phyloP scores from a whole-genome alignment of 2,888 invertebrate genomes.

The Tridacna crocea region DNA sequence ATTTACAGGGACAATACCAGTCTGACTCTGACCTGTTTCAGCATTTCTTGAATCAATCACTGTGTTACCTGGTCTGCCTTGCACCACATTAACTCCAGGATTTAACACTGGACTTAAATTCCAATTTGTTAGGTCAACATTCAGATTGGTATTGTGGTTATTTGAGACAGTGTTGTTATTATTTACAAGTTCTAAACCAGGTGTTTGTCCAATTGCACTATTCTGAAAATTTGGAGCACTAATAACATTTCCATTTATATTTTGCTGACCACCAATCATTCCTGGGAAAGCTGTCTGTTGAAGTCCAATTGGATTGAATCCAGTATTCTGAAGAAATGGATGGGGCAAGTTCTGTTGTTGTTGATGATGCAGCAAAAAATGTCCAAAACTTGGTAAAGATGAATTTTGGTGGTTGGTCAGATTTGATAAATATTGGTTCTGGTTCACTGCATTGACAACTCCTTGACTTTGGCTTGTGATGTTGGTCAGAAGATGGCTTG shows the following conservation, averaged over 20 bases:
- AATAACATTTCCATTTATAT: conserved; percentile 41
- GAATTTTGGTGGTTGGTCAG: conserved; percentile 48
- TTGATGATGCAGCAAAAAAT: conserved; percentile 71
- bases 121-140: conserved; percentile 51
- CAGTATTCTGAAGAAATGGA: conserved; percentile 52
- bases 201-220: conserved; percentile 20
- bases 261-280: conserved; percentile 41
- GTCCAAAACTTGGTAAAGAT: conserved; percentile 75
- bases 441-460: conserved; percentile 38
- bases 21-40: neutral
- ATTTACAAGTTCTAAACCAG: conserved; percentile 13
- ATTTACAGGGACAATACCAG: neutral
- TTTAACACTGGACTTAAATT: conserved; percentile 41
- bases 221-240: conserved; percentile 33
- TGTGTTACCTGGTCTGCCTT: neutral
- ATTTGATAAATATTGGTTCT: conserved; percentile 38
- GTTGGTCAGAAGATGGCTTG: conserved; percentile 30
- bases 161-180: conserved; percentile 3
- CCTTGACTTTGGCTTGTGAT: conserved; percentile 47
- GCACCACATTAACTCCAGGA: conserved; percentile 26
- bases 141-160: conserved; percentile 28
- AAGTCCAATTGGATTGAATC: conserved; percentile 28
- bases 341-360: conserved; percentile 67
- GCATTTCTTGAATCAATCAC: neutral
- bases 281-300: conserved; percentile 40